phyloP scores from a whole-genome alignment of 2,888 invertebrate genomes.

The Uropetala carovei region DNA sequence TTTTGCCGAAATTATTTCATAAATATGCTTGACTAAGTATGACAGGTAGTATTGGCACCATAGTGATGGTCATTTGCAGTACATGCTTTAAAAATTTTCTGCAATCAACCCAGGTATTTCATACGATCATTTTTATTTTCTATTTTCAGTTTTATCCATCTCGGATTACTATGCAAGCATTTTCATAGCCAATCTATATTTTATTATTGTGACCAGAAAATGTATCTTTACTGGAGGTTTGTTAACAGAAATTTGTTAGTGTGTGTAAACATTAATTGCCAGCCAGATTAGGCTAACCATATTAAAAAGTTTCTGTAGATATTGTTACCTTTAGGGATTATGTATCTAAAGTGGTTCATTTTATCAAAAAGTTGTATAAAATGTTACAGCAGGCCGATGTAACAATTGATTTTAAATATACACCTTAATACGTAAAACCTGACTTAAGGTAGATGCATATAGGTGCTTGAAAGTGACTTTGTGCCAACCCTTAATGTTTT shows the following conservation, averaged over 20 bases:
- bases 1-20: slow-evolving; percentile 81
- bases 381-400: not conserved
- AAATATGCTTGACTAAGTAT: slow-evolving; percentile 68
- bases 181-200: too few species aligned
- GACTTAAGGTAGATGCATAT: not conserved
- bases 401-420: not conserved
- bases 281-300: not conserved
- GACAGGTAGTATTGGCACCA: not conserved
- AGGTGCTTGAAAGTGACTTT: not conserved
- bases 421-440: not conserved
- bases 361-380: too few species aligned
- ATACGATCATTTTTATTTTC: not conserved
- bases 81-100: not conserved
- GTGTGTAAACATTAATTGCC: not conserved
- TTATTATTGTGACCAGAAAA: too few species aligned
- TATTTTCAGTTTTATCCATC: not conserved
- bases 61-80: not conserved
- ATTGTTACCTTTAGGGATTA: not conserved
- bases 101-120: not conserved
- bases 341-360: too few species aligned
- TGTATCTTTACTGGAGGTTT: too few species aligned
- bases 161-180: not conserved
- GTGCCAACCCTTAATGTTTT: not conserved
- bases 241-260: too few species aligned
- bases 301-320: not conserved